Conservation (phyloP, 2,797 vertebrate genomes). For the Lophura swinhoii region DNA sequence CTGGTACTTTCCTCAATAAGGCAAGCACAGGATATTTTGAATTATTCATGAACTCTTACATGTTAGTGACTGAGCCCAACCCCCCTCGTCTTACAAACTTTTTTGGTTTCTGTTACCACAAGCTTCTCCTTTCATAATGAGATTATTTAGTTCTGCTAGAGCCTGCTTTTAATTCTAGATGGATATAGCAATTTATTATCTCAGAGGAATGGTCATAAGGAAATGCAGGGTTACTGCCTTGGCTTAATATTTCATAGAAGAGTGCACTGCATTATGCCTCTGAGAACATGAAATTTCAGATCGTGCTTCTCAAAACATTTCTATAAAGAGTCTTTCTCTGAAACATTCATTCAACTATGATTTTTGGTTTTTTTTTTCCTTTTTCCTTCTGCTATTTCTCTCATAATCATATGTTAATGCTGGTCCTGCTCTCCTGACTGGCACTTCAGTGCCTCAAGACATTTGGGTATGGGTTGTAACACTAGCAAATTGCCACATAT, state of each 20-base stretch:
- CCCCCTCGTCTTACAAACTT: not conserved
- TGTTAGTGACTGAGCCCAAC: not conserved
- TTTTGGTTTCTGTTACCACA: not conserved
- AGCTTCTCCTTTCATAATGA: not conserved
- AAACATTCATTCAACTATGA: not conserved
- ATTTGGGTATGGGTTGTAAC: slow-evolving; percentile 15
- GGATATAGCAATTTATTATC: not conserved
- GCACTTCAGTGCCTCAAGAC: slow-evolving; percentile 29
- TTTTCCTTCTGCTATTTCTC: not conserved
- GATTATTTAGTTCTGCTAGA: slow-evolving; percentile 9
- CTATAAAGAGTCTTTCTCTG: not conserved
- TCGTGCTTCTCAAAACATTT: not conserved
- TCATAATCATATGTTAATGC: slow-evolving; percentile 1
- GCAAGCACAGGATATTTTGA: not conserved
- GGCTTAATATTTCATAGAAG: not conserved
- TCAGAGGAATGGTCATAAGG: not conserved
- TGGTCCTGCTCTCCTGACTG: slow-evolving; percentile 32
- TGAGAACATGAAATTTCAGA: not conserved
- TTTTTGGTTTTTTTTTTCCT: not conserved
- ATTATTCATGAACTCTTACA: not conserved
- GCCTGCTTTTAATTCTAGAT: not conserved
- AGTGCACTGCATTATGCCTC: not conserved
- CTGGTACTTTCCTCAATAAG: not conserved
- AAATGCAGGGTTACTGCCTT: not conserved
- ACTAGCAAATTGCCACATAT: slow-evolving; percentile 26